Evolutionary conservation across 2,888 invertebrate species (phyloP).

Genomic region (Callyntrura guangdongensis): DNA sequence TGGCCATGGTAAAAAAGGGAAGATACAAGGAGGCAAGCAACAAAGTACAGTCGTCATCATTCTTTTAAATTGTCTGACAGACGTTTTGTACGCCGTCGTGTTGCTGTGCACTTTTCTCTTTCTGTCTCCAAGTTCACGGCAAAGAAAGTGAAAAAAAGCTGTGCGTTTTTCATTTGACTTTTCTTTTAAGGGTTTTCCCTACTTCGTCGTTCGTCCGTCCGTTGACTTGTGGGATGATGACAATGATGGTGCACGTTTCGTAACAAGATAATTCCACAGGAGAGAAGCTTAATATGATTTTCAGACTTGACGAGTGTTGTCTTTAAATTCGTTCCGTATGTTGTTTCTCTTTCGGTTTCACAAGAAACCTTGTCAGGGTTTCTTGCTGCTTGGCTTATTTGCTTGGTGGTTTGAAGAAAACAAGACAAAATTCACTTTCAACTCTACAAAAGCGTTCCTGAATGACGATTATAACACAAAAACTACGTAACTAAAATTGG

Average conservation of each 20-base stretch:
- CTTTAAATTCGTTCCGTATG: slow-evolving; percentile 42
- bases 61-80: no score
- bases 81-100: neutral
- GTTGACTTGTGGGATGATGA: slow-evolving; percentile 33
- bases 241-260: slow-evolving; percentile 41
- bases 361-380: slow-evolving; percentile 1
- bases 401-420: neutral
- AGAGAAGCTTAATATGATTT: slow-evolving; percentile 61
- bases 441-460: no score
- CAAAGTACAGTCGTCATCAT: neutral
- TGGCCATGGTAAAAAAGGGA: neutral
- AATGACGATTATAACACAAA: no score
- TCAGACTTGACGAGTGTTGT: slow-evolving; percentile 49
- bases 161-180: no score
- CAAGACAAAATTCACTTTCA: no score
- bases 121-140: slow-evolving; percentile 4
- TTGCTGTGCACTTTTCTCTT: neutral
- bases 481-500: no score
- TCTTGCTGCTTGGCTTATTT: slow-evolving; percentile 30
- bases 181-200: neutral
- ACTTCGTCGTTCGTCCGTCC: slow-evolving; percentile 17
- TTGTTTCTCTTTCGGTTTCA: neutral
- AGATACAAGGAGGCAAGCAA: neutral
- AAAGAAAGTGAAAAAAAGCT: neutral
- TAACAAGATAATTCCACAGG: slow-evolving; percentile 65